Base-by-base conservation (phyloP, 92 coral and sea anemone genomes). In the Phenganax subtilis region DNA sequence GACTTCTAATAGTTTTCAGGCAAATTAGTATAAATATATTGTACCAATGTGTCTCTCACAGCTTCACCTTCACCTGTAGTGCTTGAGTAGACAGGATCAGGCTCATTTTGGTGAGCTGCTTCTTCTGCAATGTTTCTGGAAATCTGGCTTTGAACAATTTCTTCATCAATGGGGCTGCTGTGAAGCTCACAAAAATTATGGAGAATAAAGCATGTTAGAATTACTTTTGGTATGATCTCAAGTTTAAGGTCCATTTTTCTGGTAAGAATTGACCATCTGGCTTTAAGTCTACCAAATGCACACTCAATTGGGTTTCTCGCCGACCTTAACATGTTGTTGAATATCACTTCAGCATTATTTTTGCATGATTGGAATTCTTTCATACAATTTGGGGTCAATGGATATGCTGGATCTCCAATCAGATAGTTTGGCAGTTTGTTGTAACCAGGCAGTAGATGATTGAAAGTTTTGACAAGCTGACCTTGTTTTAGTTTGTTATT, bases 301-400 rank as follows among this genome's bases (percentile, higher is more conserved):
- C 80, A 75, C 53, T 75, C 80, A 12, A 55, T 54, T 37, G 47
- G 47, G 47, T 37, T 37, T 37, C 47, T 37, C 4, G 47, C 47
- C 1, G 47, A 37, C 47, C 80, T 75, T 15, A 75, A 57, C 66
- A 57, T 55, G 12, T 55, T 75, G 28, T 74, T 73, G 25, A 71
- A 84, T 72, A 85, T 59, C 60, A 79, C 87, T 70, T 85, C 84
- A 55, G 58, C 84, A 28, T 85, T 74, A 29, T 84, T 71, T 14
- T 52, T 66, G 57, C 80, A 75, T 51, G 82, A 74, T 37, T 84
- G 82, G 17, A 77, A 85, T 77, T 79, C 84, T 55, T 79, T 79
- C 80, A 57, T 67, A 68, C 84, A 71, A 47, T 67, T 62, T 57
- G 84, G 67, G 37, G 84, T 78, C 62, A 70, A 85, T 8, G 72